Conservation (phyloP, 2,113 vertebrate species). For the Tetrao urogallus region DNA sequence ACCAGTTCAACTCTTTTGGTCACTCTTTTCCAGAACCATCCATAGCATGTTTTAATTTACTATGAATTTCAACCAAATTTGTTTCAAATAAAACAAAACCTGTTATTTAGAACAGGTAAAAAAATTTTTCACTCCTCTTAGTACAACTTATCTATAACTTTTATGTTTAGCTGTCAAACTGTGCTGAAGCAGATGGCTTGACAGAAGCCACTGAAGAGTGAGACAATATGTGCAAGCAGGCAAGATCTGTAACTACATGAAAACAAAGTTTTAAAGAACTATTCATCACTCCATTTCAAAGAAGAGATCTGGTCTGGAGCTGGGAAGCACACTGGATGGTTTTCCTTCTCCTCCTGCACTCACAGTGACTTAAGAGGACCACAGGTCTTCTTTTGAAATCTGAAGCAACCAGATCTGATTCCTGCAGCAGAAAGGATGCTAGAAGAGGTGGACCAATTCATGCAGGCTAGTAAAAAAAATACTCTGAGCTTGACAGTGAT, state of each 20-base stretch:
- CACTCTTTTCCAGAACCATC: not conserved
- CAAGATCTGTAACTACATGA: not conserved
- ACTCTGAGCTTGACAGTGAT: not conserved
- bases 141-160: not conserved
- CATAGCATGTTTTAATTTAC: not conserved
- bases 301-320: not conserved
- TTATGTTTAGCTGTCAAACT: not conserved
- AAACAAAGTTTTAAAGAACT: not conserved
- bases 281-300: not conserved
- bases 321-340: not conserved
- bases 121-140: not conserved
- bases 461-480: not conserved
- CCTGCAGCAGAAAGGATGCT: not conserved
- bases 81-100: not conserved
- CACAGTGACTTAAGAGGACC: not conserved
- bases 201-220: not conserved
- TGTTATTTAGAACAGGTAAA: not conserved
- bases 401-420: not conserved
- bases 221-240: not conserved
- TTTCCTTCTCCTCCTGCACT: not conserved
- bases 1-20: not conserved
- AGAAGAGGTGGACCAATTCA: not conserved
- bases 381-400: not conserved
- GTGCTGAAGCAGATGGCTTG: not conserved
- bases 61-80: not conserved